Conservation (phyloP, 2,113 vertebrate genomes). For the Strigops habroptila region DNA sequence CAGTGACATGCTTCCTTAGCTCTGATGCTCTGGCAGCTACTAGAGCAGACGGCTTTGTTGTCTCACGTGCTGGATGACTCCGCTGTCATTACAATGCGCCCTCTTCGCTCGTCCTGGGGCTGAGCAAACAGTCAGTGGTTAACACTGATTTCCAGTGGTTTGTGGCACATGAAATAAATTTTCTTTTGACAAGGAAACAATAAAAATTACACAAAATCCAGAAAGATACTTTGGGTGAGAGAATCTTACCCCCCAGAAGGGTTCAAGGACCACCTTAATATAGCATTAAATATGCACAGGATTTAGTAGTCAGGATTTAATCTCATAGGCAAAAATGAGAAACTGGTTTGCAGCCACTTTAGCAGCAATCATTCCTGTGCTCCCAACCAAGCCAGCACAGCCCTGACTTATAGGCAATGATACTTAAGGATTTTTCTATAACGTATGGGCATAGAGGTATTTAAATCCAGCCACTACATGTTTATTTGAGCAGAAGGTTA, state of each 20-base stretch:
- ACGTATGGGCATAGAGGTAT: neutral
- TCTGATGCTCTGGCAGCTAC: neutral
- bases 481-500: neutral
- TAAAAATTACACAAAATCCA: neutral
- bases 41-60: rapidly evolving
- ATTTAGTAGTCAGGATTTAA: neutral
- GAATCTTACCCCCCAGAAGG: neutral
- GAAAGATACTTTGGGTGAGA: neutral
- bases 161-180: neutral
- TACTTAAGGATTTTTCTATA: neutral
- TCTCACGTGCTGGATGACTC: neutral
- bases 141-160: neutral
- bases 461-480: rapidly evolving
- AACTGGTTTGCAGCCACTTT: neutral
- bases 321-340: neutral
- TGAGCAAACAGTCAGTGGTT: neutral
- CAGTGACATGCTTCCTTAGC: neutral
- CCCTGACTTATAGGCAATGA: neutral
- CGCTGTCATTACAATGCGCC: rapidly evolving
- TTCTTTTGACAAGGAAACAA: neutral
- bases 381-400: neutral
- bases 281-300: neutral
- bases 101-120: neutral
- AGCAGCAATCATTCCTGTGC: neutral
- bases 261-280: neutral